Evolutionary conservation across 2,888 invertebrate species (phyloP).

Genomic region (Yponomeuta malinellus): DNA sequence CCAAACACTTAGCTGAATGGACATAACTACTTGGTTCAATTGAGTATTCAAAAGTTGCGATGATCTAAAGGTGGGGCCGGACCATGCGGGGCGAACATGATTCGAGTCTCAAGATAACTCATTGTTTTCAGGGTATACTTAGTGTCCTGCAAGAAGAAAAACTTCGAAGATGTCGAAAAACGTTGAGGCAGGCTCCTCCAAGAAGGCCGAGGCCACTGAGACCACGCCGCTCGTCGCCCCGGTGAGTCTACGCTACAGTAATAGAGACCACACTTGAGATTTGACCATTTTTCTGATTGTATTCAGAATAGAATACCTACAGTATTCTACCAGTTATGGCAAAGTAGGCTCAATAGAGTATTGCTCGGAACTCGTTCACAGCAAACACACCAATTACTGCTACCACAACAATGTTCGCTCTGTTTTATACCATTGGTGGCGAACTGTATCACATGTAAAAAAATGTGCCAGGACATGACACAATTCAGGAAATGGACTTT

Average conservation of each 20-base stretch:
- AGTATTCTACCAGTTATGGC: too few species aligned
- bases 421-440: too few species aligned
- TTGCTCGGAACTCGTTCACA: too few species aligned
- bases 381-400: neutral
- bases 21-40: neutral
- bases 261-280: neutral
- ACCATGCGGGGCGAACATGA: neutral
- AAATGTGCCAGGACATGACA: too few species aligned
- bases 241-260: slow-evolving; percentile 33
- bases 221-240: slow-evolving; percentile 50
- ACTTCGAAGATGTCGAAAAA: slow-evolving; percentile 42
- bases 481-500: too few species aligned
- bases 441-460: too few species aligned
- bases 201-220: slow-evolving; percentile 33
- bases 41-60: neutral
- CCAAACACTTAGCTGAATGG: neutral
- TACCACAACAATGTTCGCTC: too few species aligned
- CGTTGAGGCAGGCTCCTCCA: slow-evolving; percentile 25
- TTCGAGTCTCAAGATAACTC: neutral
- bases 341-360: too few species aligned
- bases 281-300: too few species aligned
- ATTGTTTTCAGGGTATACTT: neutral
- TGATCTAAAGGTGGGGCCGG: neutral
- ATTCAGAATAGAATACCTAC: too few species aligned
- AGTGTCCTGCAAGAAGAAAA: neutral